Percentiles rank a stretch among this genome's conserved stretches.
Evolutionary conservation across 2,113 vertebrate genomes (phyloP).

Genomic region (Petrocephalus zakoni): DNA sequence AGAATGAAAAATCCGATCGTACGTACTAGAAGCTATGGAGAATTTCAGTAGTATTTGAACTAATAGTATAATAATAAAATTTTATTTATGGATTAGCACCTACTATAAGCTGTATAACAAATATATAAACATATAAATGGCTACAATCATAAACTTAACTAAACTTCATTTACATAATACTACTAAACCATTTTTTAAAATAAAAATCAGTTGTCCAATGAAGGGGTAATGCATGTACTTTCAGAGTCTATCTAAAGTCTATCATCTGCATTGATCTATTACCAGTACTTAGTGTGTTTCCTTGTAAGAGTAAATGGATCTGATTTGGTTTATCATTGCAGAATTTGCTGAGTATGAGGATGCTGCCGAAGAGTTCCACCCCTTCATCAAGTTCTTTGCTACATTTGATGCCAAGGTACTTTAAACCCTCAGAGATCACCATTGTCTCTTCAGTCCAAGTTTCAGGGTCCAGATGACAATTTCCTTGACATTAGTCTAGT

Average conservation of each 20-base stretch:
- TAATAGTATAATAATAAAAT: neutral
- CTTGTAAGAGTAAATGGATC: neutral
- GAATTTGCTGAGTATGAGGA: constrained; percentile 81
- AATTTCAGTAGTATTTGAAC: neutral
- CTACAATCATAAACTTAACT: neutral
- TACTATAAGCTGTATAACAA: neutral
- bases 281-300: neutral
- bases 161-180: neutral
- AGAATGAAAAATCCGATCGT: constrained; percentile 76
- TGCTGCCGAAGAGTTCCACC: constrained; percentile 84
- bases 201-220: neutral
- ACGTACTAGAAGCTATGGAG: constrained; percentile 41
- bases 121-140: neutral
- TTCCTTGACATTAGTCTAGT: neutral
- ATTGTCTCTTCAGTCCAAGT: neutral
- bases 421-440: neutral
- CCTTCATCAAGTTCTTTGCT: constrained; percentile 83
- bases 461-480: neutral
- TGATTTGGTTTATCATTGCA: constrained; percentile 40
- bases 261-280: neutral
- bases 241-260: neutral
- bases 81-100: neutral
- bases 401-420: constrained; percentile 81
- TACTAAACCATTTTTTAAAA: neutral
- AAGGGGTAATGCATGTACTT: neutral